Conservation (phyloP, 2,797 vertebrate genomes). For the Cossypha dichroa region DNA sequence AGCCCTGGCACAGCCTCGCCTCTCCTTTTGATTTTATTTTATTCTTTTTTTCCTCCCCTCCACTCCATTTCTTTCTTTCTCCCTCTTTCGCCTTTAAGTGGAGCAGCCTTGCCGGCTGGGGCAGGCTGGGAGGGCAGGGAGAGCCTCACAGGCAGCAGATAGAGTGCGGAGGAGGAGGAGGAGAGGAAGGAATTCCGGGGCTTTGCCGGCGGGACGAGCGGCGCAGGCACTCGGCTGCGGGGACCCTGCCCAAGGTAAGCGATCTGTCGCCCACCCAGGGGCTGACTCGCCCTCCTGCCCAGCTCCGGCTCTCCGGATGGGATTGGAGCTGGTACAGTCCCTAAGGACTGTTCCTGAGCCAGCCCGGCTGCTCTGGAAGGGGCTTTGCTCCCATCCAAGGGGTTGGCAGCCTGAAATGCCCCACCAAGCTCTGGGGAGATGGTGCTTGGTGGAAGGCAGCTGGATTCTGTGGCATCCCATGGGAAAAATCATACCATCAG, state of each 20-base stretch:
- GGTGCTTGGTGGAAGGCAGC: background rate
- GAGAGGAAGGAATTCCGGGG: constrained; percentile 30
- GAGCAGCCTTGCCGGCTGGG: constrained; percentile 49
- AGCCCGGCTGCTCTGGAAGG: fast-evolving
- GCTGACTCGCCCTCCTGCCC: background rate
- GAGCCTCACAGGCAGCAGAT: constrained; percentile 23
- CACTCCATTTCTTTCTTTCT: background rate
- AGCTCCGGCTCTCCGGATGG: fast-evolving
- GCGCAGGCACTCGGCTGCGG: background rate
- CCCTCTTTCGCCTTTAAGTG: constrained; percentile 54
- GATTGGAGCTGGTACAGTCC: fast-evolving
- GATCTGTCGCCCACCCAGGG: fast-evolving
- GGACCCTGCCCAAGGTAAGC: constrained; percentile 54
- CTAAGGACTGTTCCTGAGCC: background rate
- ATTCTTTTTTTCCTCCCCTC: background rate
- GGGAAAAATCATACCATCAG: background rate
- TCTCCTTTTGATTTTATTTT: constrained; percentile 8
- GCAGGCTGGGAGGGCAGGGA: constrained; percentile 54
- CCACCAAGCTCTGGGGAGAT: background rate
- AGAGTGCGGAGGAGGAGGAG: constrained; percentile 24
- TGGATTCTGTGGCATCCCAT: fast-evolving
- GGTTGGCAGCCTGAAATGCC: background rate
- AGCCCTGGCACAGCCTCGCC: constrained; percentile 37
- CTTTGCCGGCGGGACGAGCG: background rate
- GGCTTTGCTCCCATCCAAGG: background rate